Conservation (phyloP, 2,888 invertebrate genomes). For the Rhingia campestris region DNA sequence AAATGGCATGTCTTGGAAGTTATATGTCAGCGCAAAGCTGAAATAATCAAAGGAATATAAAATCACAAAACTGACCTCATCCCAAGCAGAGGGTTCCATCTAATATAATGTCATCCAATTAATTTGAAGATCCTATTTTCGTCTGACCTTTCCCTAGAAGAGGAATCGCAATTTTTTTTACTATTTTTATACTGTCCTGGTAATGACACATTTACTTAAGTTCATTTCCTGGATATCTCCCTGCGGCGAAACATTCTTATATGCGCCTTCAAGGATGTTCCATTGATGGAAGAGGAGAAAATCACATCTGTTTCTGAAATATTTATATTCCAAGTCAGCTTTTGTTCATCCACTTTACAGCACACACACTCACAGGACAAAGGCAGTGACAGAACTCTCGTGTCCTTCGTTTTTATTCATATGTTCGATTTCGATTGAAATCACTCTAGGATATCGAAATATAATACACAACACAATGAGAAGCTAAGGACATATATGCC, state of each 20-base stretch:
- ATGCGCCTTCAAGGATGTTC: conserved; percentile 1
- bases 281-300: conserved; percentile 38
- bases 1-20: conserved; percentile 39
- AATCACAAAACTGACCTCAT: too few species aligned
- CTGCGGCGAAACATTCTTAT: conserved; percentile 1
- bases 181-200: conserved; percentile 26
- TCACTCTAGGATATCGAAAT: conserved; percentile 53
- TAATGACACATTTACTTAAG: conserved; percentile 59
- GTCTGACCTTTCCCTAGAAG: conserved; percentile 22
- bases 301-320: conserved; percentile 64
- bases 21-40: background rate
- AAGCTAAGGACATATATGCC: conserved; percentile 10
- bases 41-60: too few species aligned
- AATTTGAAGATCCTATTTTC: conserved; percentile 28
- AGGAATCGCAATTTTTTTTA: background rate
- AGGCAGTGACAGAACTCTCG: background rate
- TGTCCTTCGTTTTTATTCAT: conserved; percentile 27
- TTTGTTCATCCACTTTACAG: conserved; percentile 16
- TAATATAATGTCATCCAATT: conserved; percentile 41
- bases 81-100: too few species aligned
- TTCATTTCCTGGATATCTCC: conserved; percentile 30
- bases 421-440: conserved; percentile 41
- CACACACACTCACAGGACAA: conserved; percentile 9
- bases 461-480: conserved; percentile 32
- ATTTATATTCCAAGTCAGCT: conserved; percentile 43